Evolutionary conservation across 2,797 vertebrate genomes (phyloP).

Genomic region (Setipinna tenuifilis): DNA sequence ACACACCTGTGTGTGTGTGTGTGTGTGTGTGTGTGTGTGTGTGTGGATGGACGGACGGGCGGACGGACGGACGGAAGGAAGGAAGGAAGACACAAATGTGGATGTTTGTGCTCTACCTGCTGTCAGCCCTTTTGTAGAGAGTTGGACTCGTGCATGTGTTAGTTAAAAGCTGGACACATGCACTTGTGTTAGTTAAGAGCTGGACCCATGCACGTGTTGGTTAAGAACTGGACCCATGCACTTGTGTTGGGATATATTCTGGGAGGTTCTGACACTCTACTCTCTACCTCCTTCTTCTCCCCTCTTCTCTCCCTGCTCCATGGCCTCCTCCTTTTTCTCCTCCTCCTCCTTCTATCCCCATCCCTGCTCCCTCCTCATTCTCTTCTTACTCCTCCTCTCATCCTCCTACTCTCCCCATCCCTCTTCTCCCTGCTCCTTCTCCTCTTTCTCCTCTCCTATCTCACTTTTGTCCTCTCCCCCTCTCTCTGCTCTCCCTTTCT

Average conservation of each 20-base stretch:
- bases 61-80: too few species aligned
- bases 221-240: too few species aligned
- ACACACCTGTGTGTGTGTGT: background rate
- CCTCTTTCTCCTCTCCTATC: background rate
- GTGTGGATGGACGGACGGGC: too few species aligned
- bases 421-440: too few species aligned
- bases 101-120: background rate
- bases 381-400: too few species aligned
- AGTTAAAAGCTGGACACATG: too few species aligned
- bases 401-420: too few species aligned
- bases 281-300: background rate
- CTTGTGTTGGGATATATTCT: background rate
- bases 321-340: background rate
- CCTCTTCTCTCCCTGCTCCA: slow-evolving; percentile 33
- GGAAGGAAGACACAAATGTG: too few species aligned
- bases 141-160: background rate
- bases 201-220: too few species aligned
- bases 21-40: background rate
- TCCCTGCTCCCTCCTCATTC: too few species aligned
- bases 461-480: background rate
- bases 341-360: too few species aligned
- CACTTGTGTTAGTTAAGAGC: too few species aligned
- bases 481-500: slow-evolving; percentile 43
- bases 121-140: background rate
- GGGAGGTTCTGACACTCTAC: background rate